These are phyloP conservation scores for Drosophila sp. DNA, from an alignment of 1,140 invertebrate species.

Conservation along the genomic window DNA sequence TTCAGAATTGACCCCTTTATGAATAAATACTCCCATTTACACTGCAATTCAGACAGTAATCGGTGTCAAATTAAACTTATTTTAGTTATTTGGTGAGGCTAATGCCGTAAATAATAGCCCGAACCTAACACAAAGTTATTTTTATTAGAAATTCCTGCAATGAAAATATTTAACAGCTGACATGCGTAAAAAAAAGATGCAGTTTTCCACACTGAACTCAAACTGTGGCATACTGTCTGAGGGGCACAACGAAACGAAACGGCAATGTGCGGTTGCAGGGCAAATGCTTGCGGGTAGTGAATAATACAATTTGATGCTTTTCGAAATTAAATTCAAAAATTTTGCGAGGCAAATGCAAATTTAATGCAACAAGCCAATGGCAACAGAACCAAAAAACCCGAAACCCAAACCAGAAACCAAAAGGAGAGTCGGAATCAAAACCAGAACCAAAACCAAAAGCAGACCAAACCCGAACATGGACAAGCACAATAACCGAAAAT, in stretches of 20 bases:
- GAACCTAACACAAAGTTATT: background rate
- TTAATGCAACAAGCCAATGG: slow-evolving; percentile 43
- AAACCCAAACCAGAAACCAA: slow-evolving; percentile 28
- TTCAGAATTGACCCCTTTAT: no score
- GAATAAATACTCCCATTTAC: no score
- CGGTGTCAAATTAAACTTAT: no score
- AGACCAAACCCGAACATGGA: slow-evolving; percentile 46
- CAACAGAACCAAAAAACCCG: slow-evolving; percentile 13
- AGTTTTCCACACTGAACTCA: slow-evolving; percentile 18
- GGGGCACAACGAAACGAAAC: background rate
- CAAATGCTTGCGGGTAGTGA: background rate
- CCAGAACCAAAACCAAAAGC: slow-evolving; percentile 36
- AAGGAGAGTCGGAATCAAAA: background rate
- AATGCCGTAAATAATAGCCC: background rate
- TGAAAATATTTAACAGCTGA: background rate
- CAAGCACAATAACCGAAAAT: slow-evolving; percentile 70
- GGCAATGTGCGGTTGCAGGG: slow-evolving; percentile 2
- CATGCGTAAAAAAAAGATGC: background rate
- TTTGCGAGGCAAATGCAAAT: slow-evolving; percentile 51
- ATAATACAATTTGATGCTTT: slow-evolving; percentile 61
- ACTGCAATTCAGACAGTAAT: no score
- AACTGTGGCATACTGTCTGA: slow-evolving; percentile 37
- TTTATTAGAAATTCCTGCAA: background rate
- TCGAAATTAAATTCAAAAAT: slow-evolving; percentile 62
- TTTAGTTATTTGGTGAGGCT: no score